Evolutionary conservation across 1,140 invertebrate species (phyloP).

Genomic region (Gonioctena quinquepunctata): DNA sequence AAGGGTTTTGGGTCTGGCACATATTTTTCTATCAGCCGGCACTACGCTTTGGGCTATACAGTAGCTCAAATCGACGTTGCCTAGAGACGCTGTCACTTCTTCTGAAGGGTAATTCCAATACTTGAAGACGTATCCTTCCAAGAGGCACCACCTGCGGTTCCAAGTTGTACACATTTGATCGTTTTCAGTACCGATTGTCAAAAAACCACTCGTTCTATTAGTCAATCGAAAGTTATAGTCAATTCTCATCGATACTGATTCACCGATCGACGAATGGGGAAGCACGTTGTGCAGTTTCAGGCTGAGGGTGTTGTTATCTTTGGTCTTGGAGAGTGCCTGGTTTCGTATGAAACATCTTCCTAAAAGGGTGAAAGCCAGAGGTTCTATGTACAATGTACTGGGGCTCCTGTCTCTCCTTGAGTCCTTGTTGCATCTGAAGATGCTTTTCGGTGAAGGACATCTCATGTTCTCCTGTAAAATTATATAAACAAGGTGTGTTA

Average conservation of each 20-base stretch:
- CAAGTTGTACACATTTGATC: constrained; percentile 42
- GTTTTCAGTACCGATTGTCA: constrained; percentile 48
- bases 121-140: constrained; percentile 46
- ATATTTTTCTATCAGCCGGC: constrained; percentile 46
- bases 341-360: constrained; percentile 33
- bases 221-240: constrained; percentile 43
- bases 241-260: constrained; percentile 47
- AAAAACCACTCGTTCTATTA: constrained; percentile 49
- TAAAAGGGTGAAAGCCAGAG: constrained; percentile 29
- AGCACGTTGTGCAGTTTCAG: constrained; percentile 42
- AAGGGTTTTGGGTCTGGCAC: constrained; percentile 54
- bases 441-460: constrained; percentile 48
- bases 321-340: constrained; percentile 28
- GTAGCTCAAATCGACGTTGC: constrained; percentile 50
- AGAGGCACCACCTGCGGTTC: constrained; percentile 56
- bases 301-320: background rate
- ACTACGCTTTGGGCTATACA: constrained; percentile 42
- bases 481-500: too few relatives aligned
- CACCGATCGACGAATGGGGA: constrained; percentile 41
- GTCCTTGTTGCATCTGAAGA: constrained; percentile 26
- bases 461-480: background rate
- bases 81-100: constrained; percentile 44
- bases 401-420: background rate
- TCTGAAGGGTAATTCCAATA: constrained; percentile 58
- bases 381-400: constrained; percentile 11